Evolutionary conservation across 2,888 invertebrate species (phyloP), one percentile per base, ranked within the genome.

Genomic region (Ganaspis brasiliensis): DNA sequence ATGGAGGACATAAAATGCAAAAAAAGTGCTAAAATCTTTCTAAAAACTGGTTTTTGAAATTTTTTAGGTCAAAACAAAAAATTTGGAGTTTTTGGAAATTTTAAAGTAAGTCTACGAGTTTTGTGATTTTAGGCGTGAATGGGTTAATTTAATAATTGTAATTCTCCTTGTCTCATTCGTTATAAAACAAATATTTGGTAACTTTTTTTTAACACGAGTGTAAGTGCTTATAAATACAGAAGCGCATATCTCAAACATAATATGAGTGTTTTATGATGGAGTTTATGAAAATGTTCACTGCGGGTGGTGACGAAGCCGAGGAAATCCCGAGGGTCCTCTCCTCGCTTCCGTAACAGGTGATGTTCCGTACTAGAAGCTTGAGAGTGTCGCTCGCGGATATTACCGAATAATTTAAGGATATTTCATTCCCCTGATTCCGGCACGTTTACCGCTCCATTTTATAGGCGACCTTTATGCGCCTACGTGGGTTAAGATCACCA

Each of bases 331-430:
- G 81, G 81, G 85, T 77, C 75, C 72, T 75, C 73, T 74, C 70
- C 71, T 72, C 55, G 77, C 21, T 37, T 63, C 79, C 72, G 74
- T 73, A 81, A 74, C 83, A 84, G 84, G 83, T 85, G 84, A 86
- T 83, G 83, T 80, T 77, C 79, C 79, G 79, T 81, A 84, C 73
- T 76, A 74, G 79, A 77, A 83, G 76, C 79, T 67, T 70, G 79
- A 77, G 82, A 83, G 81, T 77, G 84, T 84, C 82, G 82, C 81
- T 82, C 79, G 80, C 85, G 85, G 85, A 89, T 88, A 89, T 88
- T 87, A 84, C 88, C 84, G 87, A 86, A 89, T 89, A 89, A 89
- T 89, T 89, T 88, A 85, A 40, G 81, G 79, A 88, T 88, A 88
- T 88, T 87, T 89, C 86, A 88, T 83, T 79, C 40, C 59, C 37